Evolutionary conservation across 2,113 vertebrate species (phyloP).

Genomic region (Amblyornis subalaris): DNA sequence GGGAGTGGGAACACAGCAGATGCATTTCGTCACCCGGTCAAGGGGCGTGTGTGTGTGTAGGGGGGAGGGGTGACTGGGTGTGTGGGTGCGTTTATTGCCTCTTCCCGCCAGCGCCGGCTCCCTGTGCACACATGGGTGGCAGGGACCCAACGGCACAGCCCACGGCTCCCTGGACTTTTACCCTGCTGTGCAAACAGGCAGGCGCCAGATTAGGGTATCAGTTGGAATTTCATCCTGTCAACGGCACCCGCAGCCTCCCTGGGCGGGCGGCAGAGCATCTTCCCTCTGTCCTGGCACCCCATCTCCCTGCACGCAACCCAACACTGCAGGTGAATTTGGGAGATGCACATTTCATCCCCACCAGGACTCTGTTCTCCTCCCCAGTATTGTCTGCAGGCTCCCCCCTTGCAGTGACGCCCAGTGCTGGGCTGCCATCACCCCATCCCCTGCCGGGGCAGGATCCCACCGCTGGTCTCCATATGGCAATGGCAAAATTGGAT

Average conservation of each 20-base stretch:
- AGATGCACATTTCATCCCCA: not conserved
- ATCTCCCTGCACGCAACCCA: too few species aligned
- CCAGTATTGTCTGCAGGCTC: not conserved
- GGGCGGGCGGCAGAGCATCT: not conserved
- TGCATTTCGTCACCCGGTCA: not conserved
- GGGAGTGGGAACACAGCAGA: not conserved
- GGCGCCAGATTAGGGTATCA: conserved; percentile 49
- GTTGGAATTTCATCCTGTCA: conserved; percentile 59
- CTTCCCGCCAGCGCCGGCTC: conserved; percentile 36
- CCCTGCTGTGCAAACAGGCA: conserved; percentile 60
- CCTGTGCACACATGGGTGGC: conserved; percentile 43
- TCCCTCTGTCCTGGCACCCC: not conserved
- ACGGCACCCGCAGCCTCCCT: not conserved
- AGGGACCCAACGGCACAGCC: conserved; percentile 10
- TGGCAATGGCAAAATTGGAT: not conserved
- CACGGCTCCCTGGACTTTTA: conserved; percentile 36
- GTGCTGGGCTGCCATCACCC: not conserved
- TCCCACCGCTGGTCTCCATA: accelerated
- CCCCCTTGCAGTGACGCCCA: not conserved
- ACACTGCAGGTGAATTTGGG: accelerated
- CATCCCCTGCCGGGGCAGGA: not conserved
- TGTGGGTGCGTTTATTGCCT: conserved; percentile 48
- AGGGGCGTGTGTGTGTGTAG: conserved; percentile 40
- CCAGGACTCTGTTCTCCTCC: not conserved
- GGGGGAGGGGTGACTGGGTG: conserved; percentile 30